Evolutionary conservation across 2,113 vertebrate species (phyloP).

Genomic region (Nipponia nippon): DNA sequence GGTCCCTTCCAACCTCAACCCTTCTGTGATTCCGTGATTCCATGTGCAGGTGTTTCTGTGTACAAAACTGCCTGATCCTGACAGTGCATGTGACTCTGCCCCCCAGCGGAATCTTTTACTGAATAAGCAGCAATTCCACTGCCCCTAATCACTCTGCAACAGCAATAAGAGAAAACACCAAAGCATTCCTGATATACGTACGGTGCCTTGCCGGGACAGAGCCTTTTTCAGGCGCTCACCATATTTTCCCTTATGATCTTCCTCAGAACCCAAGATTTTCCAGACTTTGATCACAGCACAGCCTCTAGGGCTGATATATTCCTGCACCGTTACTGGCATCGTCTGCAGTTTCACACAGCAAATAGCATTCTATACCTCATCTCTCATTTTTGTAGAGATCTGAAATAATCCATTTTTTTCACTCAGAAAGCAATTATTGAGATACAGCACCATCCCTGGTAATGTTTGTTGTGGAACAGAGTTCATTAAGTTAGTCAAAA

Average conservation of each 20-base stretch:
- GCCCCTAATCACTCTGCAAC: background rate
- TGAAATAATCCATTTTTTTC: background rate
- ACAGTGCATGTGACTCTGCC: background rate
- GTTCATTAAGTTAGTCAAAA: background rate
- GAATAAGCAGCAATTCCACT: background rate
- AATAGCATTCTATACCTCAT: background rate
- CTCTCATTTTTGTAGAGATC: background rate
- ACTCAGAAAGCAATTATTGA: background rate
- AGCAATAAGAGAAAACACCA: background rate
- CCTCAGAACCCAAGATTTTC: background rate
- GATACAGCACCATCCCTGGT: background rate
- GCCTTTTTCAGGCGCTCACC: background rate
- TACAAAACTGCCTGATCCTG: background rate
- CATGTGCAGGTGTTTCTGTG: background rate
- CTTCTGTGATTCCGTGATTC: background rate
- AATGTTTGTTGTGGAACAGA: background rate
- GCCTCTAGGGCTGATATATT: background rate
- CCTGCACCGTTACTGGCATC: background rate
- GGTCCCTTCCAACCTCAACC: background rate
- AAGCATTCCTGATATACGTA: background rate
- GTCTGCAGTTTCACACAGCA: background rate
- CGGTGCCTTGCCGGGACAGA: background rate
- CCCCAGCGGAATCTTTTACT: background rate
- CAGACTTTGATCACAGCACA: background rate
- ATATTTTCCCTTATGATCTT: background rate